Base-by-base conservation (phyloP, 2,888 invertebrate species). In the Lomographa bimaculata region DNA sequence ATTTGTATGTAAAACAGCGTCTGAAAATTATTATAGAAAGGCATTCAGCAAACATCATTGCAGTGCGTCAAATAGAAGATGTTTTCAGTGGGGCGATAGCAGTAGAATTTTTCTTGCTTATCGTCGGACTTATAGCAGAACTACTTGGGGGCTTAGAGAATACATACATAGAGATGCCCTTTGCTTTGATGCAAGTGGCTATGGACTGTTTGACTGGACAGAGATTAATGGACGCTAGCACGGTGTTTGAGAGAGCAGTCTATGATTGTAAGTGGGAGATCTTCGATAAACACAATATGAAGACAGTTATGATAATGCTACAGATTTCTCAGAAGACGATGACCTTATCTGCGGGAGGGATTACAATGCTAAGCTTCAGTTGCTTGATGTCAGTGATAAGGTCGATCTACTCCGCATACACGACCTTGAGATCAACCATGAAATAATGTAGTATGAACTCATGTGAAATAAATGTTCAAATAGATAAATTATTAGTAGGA, bases 91-190 rank as follows among this genome's bases (percentile, higher is more conserved):
- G 60, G 1, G 68, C 71, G 0, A 60, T 76, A n/a, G 74, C 69
- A 2, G 40, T 70, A 1, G 79, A 76, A 42, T 77, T 79, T 21
- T 3, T 59, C 0, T 46, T 72, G 2, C 53, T 79, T 0, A 58
- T 68, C 0, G 34, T 67, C 1, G 71, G 67, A 1, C 42, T 81
- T 0, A 71, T 75, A 24, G 63, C 73, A 0, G 76, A 73, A 48
- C 32, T 80, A n/a, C 61, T 81, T 0, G 79, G 75, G 1, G 73
- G 79, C 0, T 37, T 81, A 24, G 65, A 78, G 9, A 75, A 79
- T 4, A 80, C 77, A 0, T 74, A 64, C 16, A 10, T 79, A 1
- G 55, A 71, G 26, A 30, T 80, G 9, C 76, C 75, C 0, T 80
- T 62, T 25, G 63, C 77, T 0, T 42, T 80, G 3, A 49, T 63